A percentile compares a stretch with the other conserved stretches of the same genome.
Evolutionary conservation across 2,888 invertebrate species (phyloP).

Genomic region (Nemapogon koenigi): DNA sequence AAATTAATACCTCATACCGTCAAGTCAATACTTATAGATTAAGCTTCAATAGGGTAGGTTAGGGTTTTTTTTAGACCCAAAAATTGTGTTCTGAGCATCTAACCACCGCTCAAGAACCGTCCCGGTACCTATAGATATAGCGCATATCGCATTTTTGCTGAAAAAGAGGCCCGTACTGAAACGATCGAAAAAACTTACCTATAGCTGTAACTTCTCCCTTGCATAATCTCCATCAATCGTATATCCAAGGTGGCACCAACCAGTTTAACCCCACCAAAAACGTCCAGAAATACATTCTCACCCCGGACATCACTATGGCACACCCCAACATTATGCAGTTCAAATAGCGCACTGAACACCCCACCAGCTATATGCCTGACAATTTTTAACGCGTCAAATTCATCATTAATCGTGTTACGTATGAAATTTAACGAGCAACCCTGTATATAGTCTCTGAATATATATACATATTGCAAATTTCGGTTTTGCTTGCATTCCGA

Average conservation of each 20-base stretch:
- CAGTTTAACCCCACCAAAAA: slow-evolving; percentile 65
- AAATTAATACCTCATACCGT: no score
- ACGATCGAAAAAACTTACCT: slow-evolving; percentile 28
- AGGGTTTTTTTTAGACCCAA: background rate
- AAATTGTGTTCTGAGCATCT: no score
- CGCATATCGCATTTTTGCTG: no score
- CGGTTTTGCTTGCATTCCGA: slow-evolving; percentile 60
- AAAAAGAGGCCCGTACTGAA: no score
- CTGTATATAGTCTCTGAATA: slow-evolving; percentile 74
- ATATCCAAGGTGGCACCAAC: slow-evolving; percentile 76
- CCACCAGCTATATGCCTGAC: slow-evolving; percentile 73
- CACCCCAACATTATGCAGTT: slow-evolving; percentile 81
- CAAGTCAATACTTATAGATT: no score
- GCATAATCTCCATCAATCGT: slow-evolving; percentile 66
- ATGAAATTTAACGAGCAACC: slow-evolving; percentile 43
- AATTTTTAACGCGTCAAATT: slow-evolving; percentile 37
- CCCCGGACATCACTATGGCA: slow-evolving; percentile 83
- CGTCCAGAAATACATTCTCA: slow-evolving; percentile 76
- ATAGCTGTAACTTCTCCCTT: slow-evolving; percentile 40
- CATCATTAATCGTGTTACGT: slow-evolving; percentile 32
- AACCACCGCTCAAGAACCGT: no score
- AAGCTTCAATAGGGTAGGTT: no score
- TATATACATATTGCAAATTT: slow-evolving; percentile 61
- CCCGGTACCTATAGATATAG: no score
- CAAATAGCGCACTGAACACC: slow-evolving; percentile 76